Percentiles rank a stretch among this genome's conserved stretches.
Evolutionary conservation across 2,797 vertebrate species (phyloP).

Genomic region (Phoeniculus purpureus): DNA sequence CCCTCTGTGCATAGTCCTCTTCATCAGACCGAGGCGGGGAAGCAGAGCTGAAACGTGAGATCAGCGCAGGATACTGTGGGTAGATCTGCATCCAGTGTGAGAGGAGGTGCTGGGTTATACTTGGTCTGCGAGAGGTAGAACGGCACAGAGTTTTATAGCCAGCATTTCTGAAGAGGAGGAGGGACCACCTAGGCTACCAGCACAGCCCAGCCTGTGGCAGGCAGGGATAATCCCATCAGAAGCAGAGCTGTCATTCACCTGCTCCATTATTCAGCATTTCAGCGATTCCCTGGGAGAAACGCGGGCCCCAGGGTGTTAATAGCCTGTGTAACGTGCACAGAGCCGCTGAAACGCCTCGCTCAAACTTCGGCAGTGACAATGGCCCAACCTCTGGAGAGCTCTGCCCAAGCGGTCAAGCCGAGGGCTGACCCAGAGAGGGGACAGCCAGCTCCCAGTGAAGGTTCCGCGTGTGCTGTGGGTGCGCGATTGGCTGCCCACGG

Average conservation of each 20-base stretch:
- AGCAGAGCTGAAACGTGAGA: background rate
- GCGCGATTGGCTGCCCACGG: background rate
- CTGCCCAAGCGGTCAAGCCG: background rate
- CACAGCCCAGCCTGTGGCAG: slow-evolving; percentile 39
- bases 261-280: slow-evolving; percentile 37
- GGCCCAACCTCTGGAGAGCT: background rate
- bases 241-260: background rate
- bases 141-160: background rate
- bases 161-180: background rate
- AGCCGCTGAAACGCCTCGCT: background rate
- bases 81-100: background rate
- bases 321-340: background rate
- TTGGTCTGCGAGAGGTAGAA: background rate
- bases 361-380: slow-evolving; percentile 15
- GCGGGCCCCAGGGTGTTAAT: background rate
- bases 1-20: background rate
- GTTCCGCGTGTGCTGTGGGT: background rate
- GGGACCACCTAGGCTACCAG: background rate
- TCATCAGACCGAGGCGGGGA: background rate
- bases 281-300: background rate
- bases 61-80: background rate
- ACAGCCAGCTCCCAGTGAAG: background rate
- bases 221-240: background rate
- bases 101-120: background rate
- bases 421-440: background rate